Evolutionary conservation across 2,888 invertebrate genomes (phyloP).

Genomic region (Trachelus iudaicus): DNA sequence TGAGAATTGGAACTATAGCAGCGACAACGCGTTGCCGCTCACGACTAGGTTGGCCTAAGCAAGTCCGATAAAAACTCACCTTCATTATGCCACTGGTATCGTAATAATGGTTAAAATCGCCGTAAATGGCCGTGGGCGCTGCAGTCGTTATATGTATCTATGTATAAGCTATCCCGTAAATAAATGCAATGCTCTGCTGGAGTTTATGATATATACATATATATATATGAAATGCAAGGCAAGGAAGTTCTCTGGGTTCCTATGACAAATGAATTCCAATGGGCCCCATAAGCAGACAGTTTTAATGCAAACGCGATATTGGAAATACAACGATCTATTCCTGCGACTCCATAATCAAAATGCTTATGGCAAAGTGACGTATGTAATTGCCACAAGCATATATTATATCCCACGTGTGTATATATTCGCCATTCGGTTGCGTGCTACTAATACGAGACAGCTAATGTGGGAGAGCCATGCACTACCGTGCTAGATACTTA

Average conservation of each 20-base stretch:
- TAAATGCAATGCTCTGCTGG: background rate
- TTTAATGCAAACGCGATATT: conserved; percentile 29
- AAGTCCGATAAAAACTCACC: conserved; percentile 57
- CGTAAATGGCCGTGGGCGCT: conserved; percentile 53
- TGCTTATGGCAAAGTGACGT: background rate
- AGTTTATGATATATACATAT: background rate
- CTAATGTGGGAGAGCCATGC: conserved; percentile 42
- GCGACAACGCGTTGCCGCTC: conserved; percentile 3
- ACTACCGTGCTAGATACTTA: background rate
- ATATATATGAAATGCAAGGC: background rate
- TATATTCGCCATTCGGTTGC: background rate
- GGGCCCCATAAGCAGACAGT: conserved; percentile 10
- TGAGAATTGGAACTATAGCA: conserved; percentile 60
- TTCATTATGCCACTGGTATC: conserved; percentile 60
- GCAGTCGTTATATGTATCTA: background rate
- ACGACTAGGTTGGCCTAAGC: conserved; percentile 22
- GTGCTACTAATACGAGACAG: conserved; percentile 9
- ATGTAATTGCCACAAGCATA: background rate
- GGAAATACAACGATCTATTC: conserved; percentile 14
- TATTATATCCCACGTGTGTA: background rate
- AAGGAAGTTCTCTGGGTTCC: background rate
- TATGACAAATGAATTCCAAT: conserved; percentile 39
- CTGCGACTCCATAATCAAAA: conserved; percentile 1
- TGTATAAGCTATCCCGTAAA: background rate
- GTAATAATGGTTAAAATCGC: conserved; percentile 61